A percentile compares a stretch with the other conserved stretches of the same genome.
Conservation (phyloP, 2,797 vertebrate species). For the Steatocranus sp. region DNA sequence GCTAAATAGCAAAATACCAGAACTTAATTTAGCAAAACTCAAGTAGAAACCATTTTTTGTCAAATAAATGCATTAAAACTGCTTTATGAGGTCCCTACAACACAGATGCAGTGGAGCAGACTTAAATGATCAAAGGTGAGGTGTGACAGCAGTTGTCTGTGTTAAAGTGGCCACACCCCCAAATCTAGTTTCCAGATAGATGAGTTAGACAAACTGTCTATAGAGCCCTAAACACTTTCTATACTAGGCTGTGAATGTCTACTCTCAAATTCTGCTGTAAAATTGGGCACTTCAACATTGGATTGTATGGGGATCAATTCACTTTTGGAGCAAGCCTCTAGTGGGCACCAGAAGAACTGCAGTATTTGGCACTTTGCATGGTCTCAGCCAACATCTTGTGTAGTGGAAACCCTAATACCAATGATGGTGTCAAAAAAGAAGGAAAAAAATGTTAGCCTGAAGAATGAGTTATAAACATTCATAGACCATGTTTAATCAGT, state of each 20-base stretch:
- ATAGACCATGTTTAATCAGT: not conserved
- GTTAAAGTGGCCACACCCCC: not conserved
- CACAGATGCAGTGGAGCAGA: not conserved
- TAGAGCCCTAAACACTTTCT: not conserved
- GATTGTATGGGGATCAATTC: not conserved
- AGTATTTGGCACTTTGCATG: not conserved
- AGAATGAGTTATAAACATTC: not conserved
- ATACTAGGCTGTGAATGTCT: not conserved
- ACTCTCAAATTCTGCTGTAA: not conserved
- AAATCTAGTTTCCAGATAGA: not conserved
- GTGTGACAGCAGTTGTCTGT: not conserved
- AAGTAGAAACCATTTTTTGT: not conserved
- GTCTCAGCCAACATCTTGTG: not conserved
- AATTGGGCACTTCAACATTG: not conserved
- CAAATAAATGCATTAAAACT: not conserved
- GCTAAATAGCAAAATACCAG: not conserved
- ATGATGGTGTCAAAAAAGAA: not conserved
- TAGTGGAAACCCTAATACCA: not conserved
- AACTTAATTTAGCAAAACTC: not conserved
- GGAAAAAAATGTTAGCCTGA: not conserved
- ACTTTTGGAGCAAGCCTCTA: not conserved
- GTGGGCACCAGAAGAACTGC: not conserved
- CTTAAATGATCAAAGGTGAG: not conserved
- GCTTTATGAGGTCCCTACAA: not conserved
- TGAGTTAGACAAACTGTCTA: not conserved